Conservation (phyloP, 2,888 invertebrate species). For the Eledone cirrhosa region DNA sequence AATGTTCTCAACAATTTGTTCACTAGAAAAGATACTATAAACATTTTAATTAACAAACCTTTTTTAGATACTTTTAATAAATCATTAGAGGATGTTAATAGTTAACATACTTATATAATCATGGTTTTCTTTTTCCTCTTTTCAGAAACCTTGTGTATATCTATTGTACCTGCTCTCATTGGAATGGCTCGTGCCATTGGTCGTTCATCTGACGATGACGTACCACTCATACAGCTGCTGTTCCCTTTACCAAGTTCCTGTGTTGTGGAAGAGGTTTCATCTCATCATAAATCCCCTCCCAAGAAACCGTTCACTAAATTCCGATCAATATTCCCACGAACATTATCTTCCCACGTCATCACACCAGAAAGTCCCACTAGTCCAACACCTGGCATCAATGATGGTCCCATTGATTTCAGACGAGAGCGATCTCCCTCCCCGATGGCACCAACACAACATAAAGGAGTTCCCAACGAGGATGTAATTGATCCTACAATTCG, state of each 20-base stretch:
- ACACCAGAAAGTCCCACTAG: slow-evolving; percentile 43
- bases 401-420: slow-evolving; percentile 22
- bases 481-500: slow-evolving; percentile 78
- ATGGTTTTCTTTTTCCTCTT: slow-evolving; percentile 40
- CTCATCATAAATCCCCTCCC: slow-evolving; percentile 57
- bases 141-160: slow-evolving; percentile 82
- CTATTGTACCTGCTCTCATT: slow-evolving; percentile 85
- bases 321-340: slow-evolving; percentile 89
- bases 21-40: no score
- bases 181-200: slow-evolving; percentile 92
- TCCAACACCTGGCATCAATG: slow-evolving; percentile 35
- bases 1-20: no score
- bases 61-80: no score
- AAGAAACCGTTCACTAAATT: slow-evolving; percentile 68
- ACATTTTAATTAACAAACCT: no score
- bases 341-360: slow-evolving; percentile 74
- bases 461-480: slow-evolving; percentile 36
- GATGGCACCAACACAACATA: slow-evolving; percentile 36
- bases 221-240: slow-evolving; percentile 74
- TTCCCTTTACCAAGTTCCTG: slow-evolving; percentile 36
- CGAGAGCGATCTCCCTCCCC: slow-evolving; percentile 37
- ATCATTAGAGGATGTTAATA: no score
- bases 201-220: slow-evolving; percentile 79
- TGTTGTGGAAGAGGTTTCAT: slow-evolving; percentile 16
- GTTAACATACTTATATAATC: neutral